These are phyloP conservation scores for Lepidurus arcticus DNA, from an alignment of 1,140 invertebrate genomes.

Conservation along the genomic window DNA sequence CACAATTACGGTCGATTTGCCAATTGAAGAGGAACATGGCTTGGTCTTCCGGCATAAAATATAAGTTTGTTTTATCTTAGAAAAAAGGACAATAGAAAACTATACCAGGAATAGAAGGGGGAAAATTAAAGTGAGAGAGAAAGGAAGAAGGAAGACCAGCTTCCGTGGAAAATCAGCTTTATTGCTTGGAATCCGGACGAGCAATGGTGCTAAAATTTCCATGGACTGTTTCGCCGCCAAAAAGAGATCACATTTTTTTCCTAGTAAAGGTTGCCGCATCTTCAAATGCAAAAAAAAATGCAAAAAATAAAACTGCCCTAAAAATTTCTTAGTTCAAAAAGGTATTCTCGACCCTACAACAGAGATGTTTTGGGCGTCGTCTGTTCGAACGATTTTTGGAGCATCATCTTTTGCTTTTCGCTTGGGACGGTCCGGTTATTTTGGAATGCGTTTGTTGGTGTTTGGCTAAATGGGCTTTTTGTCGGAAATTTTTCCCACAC, in stretches of 20 bases:
- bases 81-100: not conserved
- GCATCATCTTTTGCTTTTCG: not conserved
- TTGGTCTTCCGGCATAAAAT: not conserved
- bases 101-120: not conserved
- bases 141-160: slow-evolving; percentile 21
- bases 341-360: not conserved
- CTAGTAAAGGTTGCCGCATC: not conserved
- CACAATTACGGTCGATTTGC: not conserved
- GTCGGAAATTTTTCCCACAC: slow-evolving; percentile 84
- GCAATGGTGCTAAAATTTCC: not conserved
- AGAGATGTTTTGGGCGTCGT: not conserved
- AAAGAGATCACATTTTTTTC: not conserved
- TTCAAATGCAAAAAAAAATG: not conserved
- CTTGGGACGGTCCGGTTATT: not conserved
- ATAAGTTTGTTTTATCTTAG: not conserved
- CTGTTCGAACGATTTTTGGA: not conserved
- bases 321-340: not conserved
- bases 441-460: slow-evolving; percentile 84
- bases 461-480: slow-evolving; percentile 94
- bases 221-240: not conserved
- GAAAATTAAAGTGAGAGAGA: not conserved
- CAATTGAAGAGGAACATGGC: slow-evolving; percentile 13
- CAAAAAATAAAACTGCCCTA: not conserved
- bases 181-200: not conserved
- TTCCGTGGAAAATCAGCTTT: not conserved